Base-by-base conservation (phyloP, 2,888 invertebrate species). In the Listrodromus nycthemerus region DNA sequence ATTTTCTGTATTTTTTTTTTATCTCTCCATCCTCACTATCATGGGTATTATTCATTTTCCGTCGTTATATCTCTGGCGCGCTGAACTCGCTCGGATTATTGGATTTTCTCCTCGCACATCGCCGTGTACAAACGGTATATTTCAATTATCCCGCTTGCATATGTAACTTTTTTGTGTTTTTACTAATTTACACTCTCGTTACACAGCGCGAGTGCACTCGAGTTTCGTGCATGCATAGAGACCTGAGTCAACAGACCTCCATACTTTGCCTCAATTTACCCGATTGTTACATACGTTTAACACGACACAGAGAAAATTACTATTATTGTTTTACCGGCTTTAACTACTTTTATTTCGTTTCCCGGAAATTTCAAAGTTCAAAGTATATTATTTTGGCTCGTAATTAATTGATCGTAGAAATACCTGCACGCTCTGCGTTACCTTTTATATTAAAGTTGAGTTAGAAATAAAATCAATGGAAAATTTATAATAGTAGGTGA, bases 61-160 rank as follows among this genome's bases (percentile, higher is more conserved):
- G 37, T 70, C 52, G 24, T 69, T 52, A 58, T 48, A 50, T 2
- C 21, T 13, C 19, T 13, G 45, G 4, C 45, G 24, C 30, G 16
- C 13, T 33, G 45, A 66, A 71, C 55, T 79, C 65, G 61, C 10
- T n/a, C 67, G 16, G 50, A 21, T 78, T 45, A 45, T 79, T 79
- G 21, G 55, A 33, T 50, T 79, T 73, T 79, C 73, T 33, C 66
- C 16, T 55, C 55, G 27, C 24, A 66, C 24, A 66, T 73, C 30
- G 10, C 73, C 3, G 10, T 55, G 55, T 27, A 7, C 5, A 21
- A 30, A 30, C 16, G 5, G 55, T 21, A 24, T 30, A 6, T 58
- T 73, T 58, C 79, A 55, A 58, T 73, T 65, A 65, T 55, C 21
- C 21, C 45, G 16, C 16, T n/a, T 30, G 55, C 41, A 48, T n/a